A percentile compares a stretch with the other conserved stretches of the same genome.
Conservation (phyloP, 2,113 vertebrate species). For the Kryptolebias marmoratus region DNA sequence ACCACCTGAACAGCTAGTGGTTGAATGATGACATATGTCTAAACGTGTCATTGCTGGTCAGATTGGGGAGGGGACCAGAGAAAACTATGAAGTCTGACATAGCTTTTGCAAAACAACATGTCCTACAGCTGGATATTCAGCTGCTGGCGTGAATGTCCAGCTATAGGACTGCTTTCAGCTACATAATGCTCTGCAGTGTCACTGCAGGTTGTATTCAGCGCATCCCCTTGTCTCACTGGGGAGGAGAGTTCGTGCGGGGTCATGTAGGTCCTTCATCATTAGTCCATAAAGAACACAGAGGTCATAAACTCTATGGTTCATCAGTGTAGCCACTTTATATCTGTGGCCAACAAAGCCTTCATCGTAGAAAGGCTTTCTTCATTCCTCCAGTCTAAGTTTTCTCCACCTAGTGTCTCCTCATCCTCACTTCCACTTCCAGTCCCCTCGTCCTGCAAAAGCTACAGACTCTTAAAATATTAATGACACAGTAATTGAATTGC, state of each 20-base stretch:
- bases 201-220: constrained; percentile 4
- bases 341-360: constrained; percentile 13
- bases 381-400: constrained; percentile 13
- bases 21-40: too few species aligned
- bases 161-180: neutral
- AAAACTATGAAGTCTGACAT: too few species aligned
- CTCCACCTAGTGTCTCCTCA: constrained; percentile 13
- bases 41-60: too few species aligned
- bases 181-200: neutral
- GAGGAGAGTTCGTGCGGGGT: constrained; percentile 34
- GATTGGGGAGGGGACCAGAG: too few species aligned
- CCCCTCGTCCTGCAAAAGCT: neutral
- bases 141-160: neutral
- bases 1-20: too few species aligned
- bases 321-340: constrained; percentile 41
- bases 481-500: constrained; percentile 67
- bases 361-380: constrained; percentile 28
- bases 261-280: constrained; percentile 58
- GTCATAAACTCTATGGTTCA: constrained; percentile 58
- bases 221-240: constrained; percentile 23
- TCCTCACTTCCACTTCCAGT: neutral
- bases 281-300: constrained; percentile 48
- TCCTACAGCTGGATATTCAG: too few species aligned
- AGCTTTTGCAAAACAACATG: too few species aligned
- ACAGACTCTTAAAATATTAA: constrained; percentile 69